Base-by-base conservation (phyloP, 2,113 vertebrate genomes). In the Thryonomys swinderianus region DNA sequence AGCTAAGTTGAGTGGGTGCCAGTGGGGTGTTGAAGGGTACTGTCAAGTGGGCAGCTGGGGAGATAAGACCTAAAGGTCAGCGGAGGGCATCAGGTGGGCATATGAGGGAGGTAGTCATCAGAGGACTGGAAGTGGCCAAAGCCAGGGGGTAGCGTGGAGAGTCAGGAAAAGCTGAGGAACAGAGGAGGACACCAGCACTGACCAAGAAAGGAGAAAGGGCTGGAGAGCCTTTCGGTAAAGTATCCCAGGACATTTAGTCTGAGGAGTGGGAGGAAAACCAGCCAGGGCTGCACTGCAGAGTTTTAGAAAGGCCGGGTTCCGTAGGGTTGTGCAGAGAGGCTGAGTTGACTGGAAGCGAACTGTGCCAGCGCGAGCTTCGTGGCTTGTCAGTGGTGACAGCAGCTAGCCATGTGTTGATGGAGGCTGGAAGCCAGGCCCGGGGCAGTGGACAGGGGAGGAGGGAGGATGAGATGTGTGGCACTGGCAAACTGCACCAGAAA, bases 261-360 rank as follows among this genome's bases (percentile, higher is more conserved):
- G 45, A 61, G 32, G 23, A 21, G 1, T 11, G 30, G 16, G 85
- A 40, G 16, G 62, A 81, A 11, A 73, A 34, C 16, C n/a, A 32
- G 34, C 7, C 0, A 0, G 14, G 34, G n/a, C 18, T 59, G n/a
- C 34, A 53, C 14, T 1, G 61, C 20, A 62, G n/a, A 9, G 23
- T 51, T n/a, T 73, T 17, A 89, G 90, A 37, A 67, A 48, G 48
- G 79, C 37, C 34, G 83, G 61, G 67, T 27, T 23, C 6, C 34
- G 0, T 51, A 83, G 82, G 45, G 45, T 62, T 62, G 80, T 85
- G 42, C 51, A 25, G 42, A 71, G 86, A 83, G 61, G 21, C 8
- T 37, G 71, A 82, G 4, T 51, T 23, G 17, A 23, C 5, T 87
- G 67, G 69, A 93, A 95, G 71, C 8, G 53, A 82, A 18, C 37